These are phyloP conservation scores for Horisme vitalbata DNA, from an alignment of 2,888 invertebrate genomes.

Conservation along the genomic window DNA sequence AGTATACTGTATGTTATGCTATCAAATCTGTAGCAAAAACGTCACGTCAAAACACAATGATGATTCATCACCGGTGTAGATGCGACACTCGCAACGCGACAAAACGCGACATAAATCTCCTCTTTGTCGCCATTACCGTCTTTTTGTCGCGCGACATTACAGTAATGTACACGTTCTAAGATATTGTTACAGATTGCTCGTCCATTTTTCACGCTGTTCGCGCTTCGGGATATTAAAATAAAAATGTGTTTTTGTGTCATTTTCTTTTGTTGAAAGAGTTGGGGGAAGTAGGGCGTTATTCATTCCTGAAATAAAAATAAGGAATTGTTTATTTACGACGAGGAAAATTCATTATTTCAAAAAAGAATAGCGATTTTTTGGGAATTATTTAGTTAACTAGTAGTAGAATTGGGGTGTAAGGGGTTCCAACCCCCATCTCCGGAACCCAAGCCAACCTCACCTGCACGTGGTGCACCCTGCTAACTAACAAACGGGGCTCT, in stretches of 20 bases:
- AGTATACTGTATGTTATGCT: too few relatives aligned
- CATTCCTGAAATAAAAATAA: constrained; percentile 10
- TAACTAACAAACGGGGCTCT: too few relatives aligned
- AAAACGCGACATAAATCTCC: constrained; percentile 40
- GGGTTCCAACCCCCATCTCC: too few relatives aligned
- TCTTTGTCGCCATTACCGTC: constrained; percentile 52
- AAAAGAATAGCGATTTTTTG: too few relatives aligned
- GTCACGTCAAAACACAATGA: constrained; percentile 15
- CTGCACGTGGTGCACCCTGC: too few relatives aligned
- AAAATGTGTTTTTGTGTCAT: constrained; percentile 25
- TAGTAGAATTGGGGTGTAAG: too few relatives aligned
- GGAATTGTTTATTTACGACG: constrained; percentile 12
- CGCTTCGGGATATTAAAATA: constrained; percentile 26
- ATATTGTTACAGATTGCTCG: constrained; percentile 52
- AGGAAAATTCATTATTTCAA: background rate
- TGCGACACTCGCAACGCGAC: constrained; percentile 20
- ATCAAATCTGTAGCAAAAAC: background rate
- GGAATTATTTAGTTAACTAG: background rate
- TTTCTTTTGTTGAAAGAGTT: constrained; percentile 27
- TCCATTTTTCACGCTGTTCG: constrained; percentile 39
- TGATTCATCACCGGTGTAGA: constrained; percentile 11
- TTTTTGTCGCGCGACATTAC: constrained; percentile 52
- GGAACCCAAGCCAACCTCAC: too few relatives aligned
- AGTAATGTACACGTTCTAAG: constrained; percentile 47
- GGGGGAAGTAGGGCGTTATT: constrained; percentile 20